These are phyloP conservation scores for Drosophila multiciliata DNA, from an alignment of 2,888 invertebrate genomes.

Conservation along the genomic window DNA sequence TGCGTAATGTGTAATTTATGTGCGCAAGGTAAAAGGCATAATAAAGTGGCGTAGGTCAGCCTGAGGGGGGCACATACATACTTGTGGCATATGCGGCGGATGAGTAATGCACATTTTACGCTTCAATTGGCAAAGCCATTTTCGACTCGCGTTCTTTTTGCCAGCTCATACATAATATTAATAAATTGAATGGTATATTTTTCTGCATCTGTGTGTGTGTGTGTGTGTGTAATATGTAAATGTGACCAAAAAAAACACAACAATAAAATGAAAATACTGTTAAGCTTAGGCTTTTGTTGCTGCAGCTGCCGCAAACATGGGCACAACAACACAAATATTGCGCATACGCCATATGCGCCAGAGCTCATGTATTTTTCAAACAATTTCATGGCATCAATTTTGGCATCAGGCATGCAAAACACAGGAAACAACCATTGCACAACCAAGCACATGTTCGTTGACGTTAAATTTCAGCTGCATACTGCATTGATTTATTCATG, in stretches of 20 bases:
- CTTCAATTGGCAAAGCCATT: conserved; percentile 75
- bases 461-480: conserved; percentile 37
- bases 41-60: conserved; percentile 70
- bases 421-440: conserved; percentile 38
- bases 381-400: conserved; percentile 45
- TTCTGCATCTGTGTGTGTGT: conserved; percentile 12
- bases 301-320: conserved; percentile 65
- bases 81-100: conserved; percentile 53
- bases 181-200: conserved; percentile 73
- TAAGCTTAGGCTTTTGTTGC: conserved; percentile 71
- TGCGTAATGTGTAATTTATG: conserved; percentile 67
- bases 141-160: conserved; percentile 34
- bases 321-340: conserved; percentile 57
- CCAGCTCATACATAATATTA: conserved; percentile 63
- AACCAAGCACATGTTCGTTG: conserved; percentile 5
- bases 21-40: conserved; percentile 63
- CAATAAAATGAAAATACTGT: conserved; percentile 8
- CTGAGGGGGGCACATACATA: conserved; percentile 14
- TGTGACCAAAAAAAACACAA: conserved; percentile 13
- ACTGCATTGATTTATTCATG: conserved; percentile 55
- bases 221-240: conserved; percentile 32
- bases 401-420: conserved; percentile 52
- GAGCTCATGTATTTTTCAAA: conserved; percentile 52
- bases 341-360: conserved; percentile 71
- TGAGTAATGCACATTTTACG: conserved; percentile 78